These are phyloP conservation scores for Ischnura elegans DNA, from an alignment of 2,888 invertebrate genomes.

Conservation along the genomic window DNA sequence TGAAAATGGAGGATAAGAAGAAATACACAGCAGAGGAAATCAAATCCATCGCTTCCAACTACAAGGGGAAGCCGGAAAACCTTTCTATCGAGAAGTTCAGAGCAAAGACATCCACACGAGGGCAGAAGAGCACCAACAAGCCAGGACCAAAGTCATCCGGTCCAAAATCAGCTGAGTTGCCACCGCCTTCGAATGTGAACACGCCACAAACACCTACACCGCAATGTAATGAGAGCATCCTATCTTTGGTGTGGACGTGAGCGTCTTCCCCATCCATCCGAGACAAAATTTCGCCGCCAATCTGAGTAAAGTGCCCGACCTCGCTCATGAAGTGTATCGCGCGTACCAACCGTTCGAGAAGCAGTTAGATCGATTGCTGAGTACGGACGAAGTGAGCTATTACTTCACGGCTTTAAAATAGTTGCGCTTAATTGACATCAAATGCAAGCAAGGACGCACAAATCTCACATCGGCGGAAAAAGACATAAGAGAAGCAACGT, in stretches of 20 bases:
- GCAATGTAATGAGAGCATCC: slow-evolving; percentile 70
- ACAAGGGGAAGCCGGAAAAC: no score
- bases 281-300: slow-evolving; percentile 71
- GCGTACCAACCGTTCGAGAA: slow-evolving; percentile 71
- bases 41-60: no score
- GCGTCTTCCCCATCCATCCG: slow-evolving; percentile 68
- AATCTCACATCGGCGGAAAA: slow-evolving; percentile 57
- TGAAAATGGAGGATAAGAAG: no score
- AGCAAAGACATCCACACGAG: no score
- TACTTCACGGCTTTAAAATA: slow-evolving; percentile 73
- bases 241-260: slow-evolving; percentile 73
- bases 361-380: slow-evolving; percentile 72
- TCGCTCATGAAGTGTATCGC: slow-evolving; percentile 72
- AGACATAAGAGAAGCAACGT: slow-evolving; percentile 46
- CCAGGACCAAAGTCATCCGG: no score
- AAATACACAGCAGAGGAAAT: no score
- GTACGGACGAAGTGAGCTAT: slow-evolving; percentile 72
- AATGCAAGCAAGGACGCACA: slow-evolving; percentile 69
- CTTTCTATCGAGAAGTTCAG: no score
- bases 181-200: neutral
- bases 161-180: neutral
- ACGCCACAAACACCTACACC: slow-evolving; percentile 26
- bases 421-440: slow-evolving; percentile 72
- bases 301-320: slow-evolving; percentile 71
- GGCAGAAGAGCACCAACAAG: no score